Conservation (phyloP, 2,113 vertebrate species). For the Meriones unguiculatus region DNA sequence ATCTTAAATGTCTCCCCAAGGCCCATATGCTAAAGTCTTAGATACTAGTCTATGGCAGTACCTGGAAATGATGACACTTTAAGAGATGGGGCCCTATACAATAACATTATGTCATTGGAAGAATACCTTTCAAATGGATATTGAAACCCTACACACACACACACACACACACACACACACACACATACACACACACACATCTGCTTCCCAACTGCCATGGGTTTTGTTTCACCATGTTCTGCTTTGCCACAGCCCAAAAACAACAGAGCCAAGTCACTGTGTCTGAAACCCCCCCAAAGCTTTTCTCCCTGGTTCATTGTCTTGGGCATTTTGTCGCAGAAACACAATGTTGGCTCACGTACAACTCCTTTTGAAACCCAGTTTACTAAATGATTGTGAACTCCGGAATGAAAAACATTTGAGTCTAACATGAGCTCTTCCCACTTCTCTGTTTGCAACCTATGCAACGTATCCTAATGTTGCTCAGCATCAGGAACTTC, state of each 20-base stretch:
- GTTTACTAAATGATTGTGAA: background rate
- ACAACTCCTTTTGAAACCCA: background rate
- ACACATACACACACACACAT: background rate
- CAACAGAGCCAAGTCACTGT: background rate
- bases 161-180: rapidly evolving
- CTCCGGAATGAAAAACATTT: background rate
- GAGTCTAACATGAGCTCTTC: background rate
- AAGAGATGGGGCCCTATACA: background rate
- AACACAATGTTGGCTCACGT: background rate
- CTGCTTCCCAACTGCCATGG: background rate
- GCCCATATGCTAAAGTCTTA: background rate
- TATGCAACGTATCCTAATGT: background rate
- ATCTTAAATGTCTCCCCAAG: background rate
- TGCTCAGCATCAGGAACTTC: background rate
- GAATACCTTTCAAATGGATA: background rate
- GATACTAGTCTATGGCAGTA: background rate
- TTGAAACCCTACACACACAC: background rate
- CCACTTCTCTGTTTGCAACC: background rate
- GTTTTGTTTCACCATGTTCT: background rate
- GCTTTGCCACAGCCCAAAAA: background rate
- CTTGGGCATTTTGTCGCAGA: too few relatives aligned
- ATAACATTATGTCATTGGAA: background rate
- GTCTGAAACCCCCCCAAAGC: background rate
- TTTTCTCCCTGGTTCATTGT: background rate
- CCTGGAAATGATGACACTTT: background rate